Conservation (phyloP, 2,113 vertebrate genomes). For the Probosciger aterrimus region DNA sequence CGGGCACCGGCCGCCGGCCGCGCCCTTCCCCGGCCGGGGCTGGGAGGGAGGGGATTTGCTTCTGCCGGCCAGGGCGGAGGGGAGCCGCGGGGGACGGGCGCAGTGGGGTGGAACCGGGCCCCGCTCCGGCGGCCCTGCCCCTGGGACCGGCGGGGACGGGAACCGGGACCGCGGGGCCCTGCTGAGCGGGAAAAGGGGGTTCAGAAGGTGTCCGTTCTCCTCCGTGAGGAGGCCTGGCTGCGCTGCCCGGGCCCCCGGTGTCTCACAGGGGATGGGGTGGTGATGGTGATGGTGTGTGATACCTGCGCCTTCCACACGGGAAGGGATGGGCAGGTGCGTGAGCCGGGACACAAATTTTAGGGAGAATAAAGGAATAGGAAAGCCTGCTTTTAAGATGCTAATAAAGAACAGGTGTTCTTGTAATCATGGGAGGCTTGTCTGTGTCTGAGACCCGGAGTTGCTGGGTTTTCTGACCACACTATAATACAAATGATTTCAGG, state of each 20-base stretch:
- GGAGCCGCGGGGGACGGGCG: not conserved
- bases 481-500: not conserved
- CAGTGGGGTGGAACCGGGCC: not conserved
- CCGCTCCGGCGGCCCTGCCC: not conserved
- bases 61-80: not conserved
- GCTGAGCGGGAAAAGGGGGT: not conserved
- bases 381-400: not conserved
- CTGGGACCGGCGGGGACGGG: not conserved
- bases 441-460: not conserved
- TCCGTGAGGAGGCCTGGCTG: not conserved
- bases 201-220: not conserved
- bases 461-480: not conserved
- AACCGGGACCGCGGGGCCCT: not conserved
- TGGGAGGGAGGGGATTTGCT: not conserved
- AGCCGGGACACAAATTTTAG: fast-evolving
- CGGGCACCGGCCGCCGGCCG: not conserved
- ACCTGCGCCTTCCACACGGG: not conserved
- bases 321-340: not conserved
- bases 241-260: not conserved
- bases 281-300: fast-evolving
- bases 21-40: not conserved
- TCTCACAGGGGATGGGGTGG: fast-evolving
- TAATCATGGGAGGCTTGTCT: not conserved
- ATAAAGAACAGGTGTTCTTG: not conserved
- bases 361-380: not conserved